phyloP scores from a whole-genome alignment of 2,888 invertebrate genomes.

The Microctonus brassicae region DNA sequence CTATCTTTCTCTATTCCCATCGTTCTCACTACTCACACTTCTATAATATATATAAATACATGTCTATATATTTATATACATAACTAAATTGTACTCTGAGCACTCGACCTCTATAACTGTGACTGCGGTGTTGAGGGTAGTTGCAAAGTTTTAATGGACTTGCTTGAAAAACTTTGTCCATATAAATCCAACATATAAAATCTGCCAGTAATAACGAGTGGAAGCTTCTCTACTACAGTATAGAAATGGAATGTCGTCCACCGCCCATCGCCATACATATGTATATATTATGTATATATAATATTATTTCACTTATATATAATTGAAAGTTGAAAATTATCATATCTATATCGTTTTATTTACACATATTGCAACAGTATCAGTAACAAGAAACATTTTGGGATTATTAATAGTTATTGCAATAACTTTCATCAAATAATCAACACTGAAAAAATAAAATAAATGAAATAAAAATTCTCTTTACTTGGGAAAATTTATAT shows the following conservation, averaged over 20 bases:
- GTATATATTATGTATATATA: too few relatives aligned
- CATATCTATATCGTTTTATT: too few relatives aligned
- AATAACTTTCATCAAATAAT: too few relatives aligned
- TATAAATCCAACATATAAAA: constrained; percentile 27
- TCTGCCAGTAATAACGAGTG: constrained; percentile 12
- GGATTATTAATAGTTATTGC: too few relatives aligned
- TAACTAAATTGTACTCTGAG: constrained; percentile 19
- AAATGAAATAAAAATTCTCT: too few relatives aligned
- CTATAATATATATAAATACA: background rate
- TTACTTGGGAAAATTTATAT: too few relatives aligned
- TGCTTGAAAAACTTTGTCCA: constrained; percentile 23
- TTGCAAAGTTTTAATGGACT: constrained; percentile 32
- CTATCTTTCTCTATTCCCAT: background rate
- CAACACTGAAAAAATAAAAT: too few relatives aligned
- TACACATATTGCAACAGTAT: too few relatives aligned
- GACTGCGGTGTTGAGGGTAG: constrained; percentile 22
- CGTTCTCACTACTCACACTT: background rate
- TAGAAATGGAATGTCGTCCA: background rate
- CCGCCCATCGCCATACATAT: background rate
- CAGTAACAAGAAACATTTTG: too few relatives aligned
- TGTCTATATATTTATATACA: background rate
- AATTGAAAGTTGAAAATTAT: too few relatives aligned
- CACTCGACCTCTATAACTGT: constrained; percentile 22
- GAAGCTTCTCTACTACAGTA: background rate
- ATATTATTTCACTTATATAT: too few relatives aligned